phyloP scores from a whole-genome alignment of 2,113 vertebrate species.

The Camarhynchus parvulus region DNA sequence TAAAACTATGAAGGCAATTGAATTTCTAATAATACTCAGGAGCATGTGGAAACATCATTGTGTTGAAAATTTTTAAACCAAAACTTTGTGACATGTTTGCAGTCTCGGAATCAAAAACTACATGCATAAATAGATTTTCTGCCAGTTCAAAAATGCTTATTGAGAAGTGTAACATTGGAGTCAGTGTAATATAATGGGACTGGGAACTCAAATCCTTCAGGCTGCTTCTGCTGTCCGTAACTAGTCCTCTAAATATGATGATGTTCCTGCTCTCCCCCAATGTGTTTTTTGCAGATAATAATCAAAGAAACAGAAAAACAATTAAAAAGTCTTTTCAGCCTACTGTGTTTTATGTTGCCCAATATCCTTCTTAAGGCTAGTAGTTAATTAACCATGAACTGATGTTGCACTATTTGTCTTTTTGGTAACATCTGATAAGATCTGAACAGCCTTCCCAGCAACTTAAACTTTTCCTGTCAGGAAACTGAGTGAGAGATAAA shows the following conservation, averaged over 20 bases:
- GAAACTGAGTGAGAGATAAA: neutral
- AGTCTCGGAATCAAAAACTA: neutral
- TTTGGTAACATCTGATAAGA: neutral
- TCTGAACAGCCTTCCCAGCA: neutral
- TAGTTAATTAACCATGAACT: neutral
- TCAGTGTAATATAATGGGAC: neutral
- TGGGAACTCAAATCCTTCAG: neutral
- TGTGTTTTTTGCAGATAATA: neutral
- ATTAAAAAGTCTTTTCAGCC: neutral
- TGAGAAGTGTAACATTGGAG: neutral
- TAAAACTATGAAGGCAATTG: neutral
- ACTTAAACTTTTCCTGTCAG: neutral
- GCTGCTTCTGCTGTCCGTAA: neutral
- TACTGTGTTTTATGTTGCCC: neutral
- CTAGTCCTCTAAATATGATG: neutral
- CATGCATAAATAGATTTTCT: neutral
- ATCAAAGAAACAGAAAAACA: neutral
- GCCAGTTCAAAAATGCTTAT: neutral
- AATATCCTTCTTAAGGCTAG: neutral
- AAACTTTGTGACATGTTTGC: neutral
- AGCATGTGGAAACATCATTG: neutral
- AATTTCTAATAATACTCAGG: neutral
- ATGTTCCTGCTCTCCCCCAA: neutral
- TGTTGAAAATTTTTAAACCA: neutral
- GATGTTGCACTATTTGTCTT: neutral